Evolutionary conservation across 2,797 vertebrate species (phyloP).

Genomic region (Champsocephalus gunnari): DNA sequence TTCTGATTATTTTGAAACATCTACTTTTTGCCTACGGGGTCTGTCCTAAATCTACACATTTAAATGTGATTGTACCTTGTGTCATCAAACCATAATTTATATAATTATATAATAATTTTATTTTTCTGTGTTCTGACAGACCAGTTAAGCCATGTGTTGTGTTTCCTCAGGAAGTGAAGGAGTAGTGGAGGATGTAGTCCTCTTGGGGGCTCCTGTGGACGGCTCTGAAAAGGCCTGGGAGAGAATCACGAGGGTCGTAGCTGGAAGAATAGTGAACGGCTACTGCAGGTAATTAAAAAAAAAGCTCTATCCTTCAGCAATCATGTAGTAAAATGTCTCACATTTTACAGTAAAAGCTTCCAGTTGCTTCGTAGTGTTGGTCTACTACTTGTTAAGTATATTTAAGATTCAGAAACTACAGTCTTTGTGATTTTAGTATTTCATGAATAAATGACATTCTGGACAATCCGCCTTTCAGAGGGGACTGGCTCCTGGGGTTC

Average conservation of each 20-base stretch:
- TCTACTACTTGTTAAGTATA: neutral
- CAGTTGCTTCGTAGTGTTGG: neutral
- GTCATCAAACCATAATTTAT: neutral
- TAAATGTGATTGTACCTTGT: neutral
- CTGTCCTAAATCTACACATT: neutral
- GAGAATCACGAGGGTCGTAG: slow-evolving; percentile 88
- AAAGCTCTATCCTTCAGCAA: neutral
- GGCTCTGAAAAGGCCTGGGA: slow-evolving; percentile 93
- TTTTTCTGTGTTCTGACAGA: neutral
- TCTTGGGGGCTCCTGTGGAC: slow-evolving; percentile 95
- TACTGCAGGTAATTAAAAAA: slow-evolving; percentile 89
- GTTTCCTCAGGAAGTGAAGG: slow-evolving; percentile 88
- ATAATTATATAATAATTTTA: neutral
- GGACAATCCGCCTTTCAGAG: slow-evolving; percentile 78
- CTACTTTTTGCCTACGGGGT: no score
- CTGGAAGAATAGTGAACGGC: slow-evolving; percentile 94
- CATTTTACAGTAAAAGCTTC: neutral
- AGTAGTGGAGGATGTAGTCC: slow-evolving; percentile 92
- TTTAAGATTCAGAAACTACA: neutral
- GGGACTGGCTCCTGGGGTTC: slow-evolving; percentile 95
- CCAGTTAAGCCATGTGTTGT: neutral
- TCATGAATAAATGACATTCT: slow-evolving; percentile 16
- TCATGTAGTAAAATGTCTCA: neutral
- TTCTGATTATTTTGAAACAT: no score
- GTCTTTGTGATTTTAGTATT: neutral